These are phyloP conservation scores for Itoplectis maculator DNA, from an alignment of 2,888 invertebrate genomes.

Conservation along the genomic window DNA sequence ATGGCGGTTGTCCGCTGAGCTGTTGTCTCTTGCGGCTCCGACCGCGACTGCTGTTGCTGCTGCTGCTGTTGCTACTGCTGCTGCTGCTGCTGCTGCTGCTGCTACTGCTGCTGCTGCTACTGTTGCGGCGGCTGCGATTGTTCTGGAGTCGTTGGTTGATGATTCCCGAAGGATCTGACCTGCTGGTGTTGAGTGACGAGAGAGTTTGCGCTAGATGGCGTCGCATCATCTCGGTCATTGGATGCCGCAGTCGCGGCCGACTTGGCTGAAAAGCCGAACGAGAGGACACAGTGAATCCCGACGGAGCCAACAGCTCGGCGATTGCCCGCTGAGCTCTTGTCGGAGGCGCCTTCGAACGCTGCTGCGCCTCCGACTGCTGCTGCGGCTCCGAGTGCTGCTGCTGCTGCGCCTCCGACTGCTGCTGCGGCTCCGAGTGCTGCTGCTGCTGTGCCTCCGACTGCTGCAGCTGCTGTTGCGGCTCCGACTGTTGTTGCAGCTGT, in stretches of 20 bases:
- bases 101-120: slow-evolving; percentile 18
- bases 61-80: too few species aligned
- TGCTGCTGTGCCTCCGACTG: neutral
- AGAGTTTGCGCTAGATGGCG: slow-evolving; percentile 9
- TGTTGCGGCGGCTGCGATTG: slow-evolving; percentile 4
- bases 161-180: too few species aligned
- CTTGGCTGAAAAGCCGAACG: slow-evolving; percentile 82
- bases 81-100: slow-evolving; percentile 1
- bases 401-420: neutral
- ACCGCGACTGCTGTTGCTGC: too few species aligned
- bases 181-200: neutral
- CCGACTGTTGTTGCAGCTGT: slow-evolving; percentile 3
- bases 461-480: slow-evolving; percentile 18
- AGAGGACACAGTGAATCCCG: slow-evolving; percentile 77
- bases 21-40: too few species aligned
- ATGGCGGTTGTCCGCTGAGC: too few species aligned
- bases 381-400: slow-evolving; percentile 45
- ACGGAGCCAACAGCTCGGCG: slow-evolving; percentile 65
- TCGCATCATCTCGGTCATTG: too few species aligned
- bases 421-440: slow-evolving; percentile 26
- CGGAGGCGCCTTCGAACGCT: slow-evolving; percentile 16
- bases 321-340: slow-evolving; percentile 27
- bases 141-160: slow-evolving; percentile 55
- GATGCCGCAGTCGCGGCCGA: slow-evolving; percentile 65
- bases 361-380: too few species aligned